Evolutionary conservation across 37 sponge, comb jelly and placozoan species (phyloP).

Genomic region (Dysidea cf. avara): DNA sequence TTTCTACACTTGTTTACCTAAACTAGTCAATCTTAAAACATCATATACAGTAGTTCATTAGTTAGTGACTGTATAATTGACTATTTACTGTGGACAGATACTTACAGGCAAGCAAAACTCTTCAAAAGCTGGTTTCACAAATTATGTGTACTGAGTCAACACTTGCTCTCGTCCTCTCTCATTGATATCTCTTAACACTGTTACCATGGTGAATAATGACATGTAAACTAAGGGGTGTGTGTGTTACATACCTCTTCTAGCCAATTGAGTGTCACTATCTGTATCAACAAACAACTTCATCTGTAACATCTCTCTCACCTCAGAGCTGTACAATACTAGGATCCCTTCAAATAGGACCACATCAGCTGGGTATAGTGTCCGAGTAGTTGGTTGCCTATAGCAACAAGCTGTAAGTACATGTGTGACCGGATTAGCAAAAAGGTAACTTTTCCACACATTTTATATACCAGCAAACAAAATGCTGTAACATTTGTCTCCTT

Average conservation of each 20-base stretch:
- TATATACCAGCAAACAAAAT: too few species aligned
- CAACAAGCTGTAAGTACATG: too few species aligned
- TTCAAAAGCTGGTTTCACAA: conserved; percentile 97
- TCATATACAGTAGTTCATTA: too few species aligned
- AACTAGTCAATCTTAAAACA: too few species aligned
- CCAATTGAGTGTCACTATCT: too few species aligned
- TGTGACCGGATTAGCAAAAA: too few species aligned
- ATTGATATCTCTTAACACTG: conserved; percentile 83
- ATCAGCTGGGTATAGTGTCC: conserved; percentile 58
- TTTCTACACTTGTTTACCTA: too few species aligned
- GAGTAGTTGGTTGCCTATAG: conserved; percentile 12
- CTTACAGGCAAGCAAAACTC: conserved; percentile 94
- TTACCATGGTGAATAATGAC: background rate
- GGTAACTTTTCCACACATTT: too few species aligned
- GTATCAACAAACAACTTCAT: conserved; percentile 97
- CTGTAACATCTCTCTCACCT: conserved; percentile 80
- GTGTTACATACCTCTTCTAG: conserved; percentile 26
- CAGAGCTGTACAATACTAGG: conserved; percentile 81
- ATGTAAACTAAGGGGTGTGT: background rate
- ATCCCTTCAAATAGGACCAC: conserved; percentile 95
- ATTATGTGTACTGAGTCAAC: conserved; percentile 78
- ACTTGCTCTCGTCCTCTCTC: conserved; percentile 81
- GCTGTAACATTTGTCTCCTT: too few species aligned
- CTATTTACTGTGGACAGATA: too few species aligned
- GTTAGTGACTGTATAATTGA: too few species aligned